Evolutionary conservation across 2,113 vertebrate genomes (phyloP).

Genomic region (Salvator merianae): DNA sequence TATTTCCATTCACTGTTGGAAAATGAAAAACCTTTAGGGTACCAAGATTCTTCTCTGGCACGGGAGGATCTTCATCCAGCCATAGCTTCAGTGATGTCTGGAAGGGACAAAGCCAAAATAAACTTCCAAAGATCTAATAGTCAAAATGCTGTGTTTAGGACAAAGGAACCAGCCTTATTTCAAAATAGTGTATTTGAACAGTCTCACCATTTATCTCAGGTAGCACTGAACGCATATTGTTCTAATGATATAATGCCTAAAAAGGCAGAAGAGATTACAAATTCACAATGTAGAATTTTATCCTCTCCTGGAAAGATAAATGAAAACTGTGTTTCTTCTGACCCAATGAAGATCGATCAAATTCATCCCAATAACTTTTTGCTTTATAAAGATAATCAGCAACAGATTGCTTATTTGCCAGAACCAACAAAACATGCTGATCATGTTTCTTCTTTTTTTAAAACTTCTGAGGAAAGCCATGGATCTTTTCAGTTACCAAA

Average conservation of each 20-base stretch:
- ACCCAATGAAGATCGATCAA: conserved; percentile 67
- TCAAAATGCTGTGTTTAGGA: conserved; percentile 74
- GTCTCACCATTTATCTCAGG: conserved; percentile 71
- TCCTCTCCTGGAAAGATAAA: conserved; percentile 70
- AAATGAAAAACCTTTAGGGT: conserved; percentile 67
- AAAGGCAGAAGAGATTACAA: conserved; percentile 72
- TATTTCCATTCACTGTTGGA: conserved; percentile 75
- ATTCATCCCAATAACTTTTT: conserved; percentile 67
- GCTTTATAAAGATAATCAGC: conserved; percentile 76
- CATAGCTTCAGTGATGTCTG: conserved; percentile 56
- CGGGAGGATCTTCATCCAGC: conserved; percentile 68
- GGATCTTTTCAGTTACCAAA: conserved; percentile 68
- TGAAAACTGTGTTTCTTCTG: conserved; percentile 66
- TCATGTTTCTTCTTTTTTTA: conserved; percentile 65
- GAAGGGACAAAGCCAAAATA: conserved; percentile 72
- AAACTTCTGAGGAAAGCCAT: conserved; percentile 71
- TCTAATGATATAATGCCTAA: conserved; percentile 66
- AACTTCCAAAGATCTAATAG: conserved; percentile 68
- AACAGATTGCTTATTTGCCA: conserved; percentile 67
- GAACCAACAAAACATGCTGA: conserved; percentile 73
- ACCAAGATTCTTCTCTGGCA: conserved; percentile 61
- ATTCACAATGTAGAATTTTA: conserved; percentile 70
- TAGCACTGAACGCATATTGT: conserved; percentile 67
- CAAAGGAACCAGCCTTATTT: conserved; percentile 73
- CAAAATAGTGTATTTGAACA: conserved; percentile 75